Base-by-base conservation (phyloP, 2,888 invertebrate species). In the Ennomos fuscantarius region DNA sequence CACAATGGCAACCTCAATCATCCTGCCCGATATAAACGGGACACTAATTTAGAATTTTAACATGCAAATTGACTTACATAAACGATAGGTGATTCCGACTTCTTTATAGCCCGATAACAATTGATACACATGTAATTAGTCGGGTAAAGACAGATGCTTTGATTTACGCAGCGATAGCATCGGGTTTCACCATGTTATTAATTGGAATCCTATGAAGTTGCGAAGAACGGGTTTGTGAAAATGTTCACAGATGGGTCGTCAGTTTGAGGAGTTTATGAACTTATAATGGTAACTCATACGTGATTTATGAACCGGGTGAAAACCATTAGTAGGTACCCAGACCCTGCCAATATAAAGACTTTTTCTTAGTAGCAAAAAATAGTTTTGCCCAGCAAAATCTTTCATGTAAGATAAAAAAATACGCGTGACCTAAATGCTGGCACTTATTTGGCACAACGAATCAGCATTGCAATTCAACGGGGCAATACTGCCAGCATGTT, bases 21-120 rank as follows among this genome's bases (percentile, higher is more conserved):
- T 53, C 48, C 59, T 43, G 68, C 69, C 67, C 51, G 35, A 45
- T 51, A 45, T 43, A 57, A 57, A 47, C 54, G 31, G 32, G 48
- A 15, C 61, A 51, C 55, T 55, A 24, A 63, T 67, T 58, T 63
- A 50, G 55, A 54, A 57, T 68, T 72, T 78, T 71, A 72, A 76
- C 69, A 79, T 78, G 81, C 74, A 81, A 79, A 81, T 81, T 76
- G 72, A 62, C 71, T 74, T 72, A 72, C 69, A 72, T 75, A 74
- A 76, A 72, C 67, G 70, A 69, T 58, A 57, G 56, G 66, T 69
- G 72, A 74, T 73, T 70, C 69, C 1, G 66, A 73, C 37, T 48
- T 15, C 44, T 45, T 48, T 61, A 55, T 41, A 34, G 52, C 31
- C 41, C 48, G 66, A 64, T 66, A 59, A 61, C 61, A 40, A 60